Evolutionary conservation across 2,888 invertebrate genomes (phyloP), one percentile per base, ranked within the genome.

Genomic region (Carabus problematicus): DNA sequence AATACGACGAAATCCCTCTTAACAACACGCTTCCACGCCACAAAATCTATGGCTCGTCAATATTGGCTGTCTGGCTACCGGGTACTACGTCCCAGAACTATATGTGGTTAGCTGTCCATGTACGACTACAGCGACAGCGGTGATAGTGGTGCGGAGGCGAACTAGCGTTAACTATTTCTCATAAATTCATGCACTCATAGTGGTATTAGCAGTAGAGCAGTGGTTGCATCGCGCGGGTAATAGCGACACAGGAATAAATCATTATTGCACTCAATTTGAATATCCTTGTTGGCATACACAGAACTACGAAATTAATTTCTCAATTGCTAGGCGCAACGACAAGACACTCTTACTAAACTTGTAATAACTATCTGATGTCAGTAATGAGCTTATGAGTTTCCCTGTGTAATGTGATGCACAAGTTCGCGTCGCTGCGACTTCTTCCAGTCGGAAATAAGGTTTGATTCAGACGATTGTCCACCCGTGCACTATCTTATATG

Each of bases 241-340:
- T 6, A 29, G 29, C 29, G 6, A 12, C 3, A 52, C 1, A 14
- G 8, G 16, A 42, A 68, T 68, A 68, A 68, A 68, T 68, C 67
- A 68, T 68, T 45, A 64, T 45, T 64, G 64, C 64, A 64, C 64
- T 64, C 56, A 68, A 68, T 68, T 60, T 59, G 67, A 68, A 67
- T 66, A 43, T 59, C 39, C 40, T 63, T 43, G 19, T 54, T 52
- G 55, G 55, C 45, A 45, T 64, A 56, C 42, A 64, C 64, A 55
- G 43, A 40, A 40, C 60, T 39, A 14, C 41, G 49, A 49, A 66
- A 66, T 68, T 52, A 68, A 59, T 61, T 54, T 59, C 60, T 60
- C 41, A 59, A 59, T 68, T 60, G 52, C 41, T 49, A 45, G 29
- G 49, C n/a, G 49, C 3, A 19, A 4, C 41, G 12, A 40, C 59